Evolutionary conservation across 2,888 invertebrate genomes (phyloP), one percentile per base, ranked within the genome.

Genomic region (Ochropacha duplaris): DNA sequence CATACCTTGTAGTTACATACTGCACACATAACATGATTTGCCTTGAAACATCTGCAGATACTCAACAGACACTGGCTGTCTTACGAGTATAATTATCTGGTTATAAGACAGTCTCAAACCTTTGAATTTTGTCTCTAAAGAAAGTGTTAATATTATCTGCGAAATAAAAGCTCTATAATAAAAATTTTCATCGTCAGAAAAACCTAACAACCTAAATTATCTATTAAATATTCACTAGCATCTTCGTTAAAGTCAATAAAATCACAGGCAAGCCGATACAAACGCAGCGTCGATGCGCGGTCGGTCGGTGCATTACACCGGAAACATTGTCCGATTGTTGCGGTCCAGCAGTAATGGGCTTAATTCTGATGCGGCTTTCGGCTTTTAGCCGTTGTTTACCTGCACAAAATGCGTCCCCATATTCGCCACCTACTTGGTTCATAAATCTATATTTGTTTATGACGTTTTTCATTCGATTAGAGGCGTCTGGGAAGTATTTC

Each of bases 331-430:
- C 80, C 82, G 82, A 85, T 84, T 84, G 87, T 83, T 89, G 90
- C 78, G 89, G 91, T 84, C 64, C 63, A 70, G 65, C 72, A 73
- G 81, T 90, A 90, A 91, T 92, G 87, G 90, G 84, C 88, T 90
- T 89, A 90, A 91, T 90, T 88, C 86, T 84, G 86, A 79, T 86
- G 90, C 79, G 89, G 90, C 90, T 90, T 89, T 87, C 79, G 79
- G 91, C 90, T 90, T 90, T 90, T 89, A 90, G 87, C 86, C 85
- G 80, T 88, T 91, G 90, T 90, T 88, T 89, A 86, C 90, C 84
- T 86, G 84, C 80, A 68, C 69, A 73, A 72, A 69, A 69, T 70
- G 19, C 44, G 44, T 44, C 16, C 6, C 16, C 39, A 44, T n/a
- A 61, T 60, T 58, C 54, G 57, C 64, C 68, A 51, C 56, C 36